phyloP scores from a whole-genome alignment of 2,888 invertebrate species.

The Sarcophaga variegata region DNA sequence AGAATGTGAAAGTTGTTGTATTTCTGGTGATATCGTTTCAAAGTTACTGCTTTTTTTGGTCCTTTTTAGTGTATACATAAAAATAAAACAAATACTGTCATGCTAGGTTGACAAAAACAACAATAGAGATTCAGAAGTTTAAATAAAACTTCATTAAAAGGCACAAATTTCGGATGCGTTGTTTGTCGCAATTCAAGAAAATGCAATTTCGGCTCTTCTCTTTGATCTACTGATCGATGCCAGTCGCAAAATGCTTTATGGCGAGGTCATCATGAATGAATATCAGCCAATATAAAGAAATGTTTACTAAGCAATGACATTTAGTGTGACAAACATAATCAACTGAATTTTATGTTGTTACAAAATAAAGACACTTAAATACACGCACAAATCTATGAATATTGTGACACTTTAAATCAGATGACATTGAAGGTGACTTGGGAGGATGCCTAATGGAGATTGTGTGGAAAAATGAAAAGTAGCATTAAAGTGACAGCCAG shows the following conservation, averaged over 20 bases:
- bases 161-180: too few species aligned
- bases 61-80: too few species aligned
- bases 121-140: too few species aligned
- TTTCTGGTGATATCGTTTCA: too few species aligned
- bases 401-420: slow-evolving; percentile 65
- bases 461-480: slow-evolving; percentile 37
- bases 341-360: slow-evolving; percentile 17
- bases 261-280: slow-evolving; percentile 73
- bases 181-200: too few species aligned
- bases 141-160: too few species aligned
- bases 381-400: slow-evolving; percentile 7
- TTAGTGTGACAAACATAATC: slow-evolving; percentile 65
- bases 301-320: slow-evolving; percentile 47
- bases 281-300: slow-evolving; percentile 50
- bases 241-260: slow-evolving; percentile 34
- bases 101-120: too few species aligned
- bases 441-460: neutral
- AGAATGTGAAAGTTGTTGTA: too few species aligned
- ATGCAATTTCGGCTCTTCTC: too few species aligned
- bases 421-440: slow-evolving; percentile 72
- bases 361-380: neutral
- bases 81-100: too few species aligned
- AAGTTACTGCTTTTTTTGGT: too few species aligned
- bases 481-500: slow-evolving; percentile 62
- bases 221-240: neutral